These are phyloP conservation scores for Busseola fusca DNA, from an alignment of 2,888 invertebrate genomes.

Conservation along the genomic window DNA sequence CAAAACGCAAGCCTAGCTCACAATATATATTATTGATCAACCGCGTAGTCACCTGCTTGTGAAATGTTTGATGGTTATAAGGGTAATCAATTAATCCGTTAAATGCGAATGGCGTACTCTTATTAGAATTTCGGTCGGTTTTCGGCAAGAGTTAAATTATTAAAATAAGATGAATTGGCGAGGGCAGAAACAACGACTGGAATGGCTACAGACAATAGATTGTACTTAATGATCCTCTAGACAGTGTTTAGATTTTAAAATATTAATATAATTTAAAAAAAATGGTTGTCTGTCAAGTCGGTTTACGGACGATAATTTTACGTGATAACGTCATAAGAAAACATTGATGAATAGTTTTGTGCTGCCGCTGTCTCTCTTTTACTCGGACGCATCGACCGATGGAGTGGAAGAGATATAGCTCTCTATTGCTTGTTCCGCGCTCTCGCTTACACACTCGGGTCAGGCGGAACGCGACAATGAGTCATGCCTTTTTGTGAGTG, in stretches of 20 bases:
- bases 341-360: too few relatives aligned
- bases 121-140: constrained; percentile 4
- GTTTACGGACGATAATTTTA: too few relatives aligned
- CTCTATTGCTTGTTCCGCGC: too few relatives aligned
- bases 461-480: too few relatives aligned
- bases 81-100: constrained; percentile 30
- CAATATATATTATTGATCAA: constrained; percentile 38
- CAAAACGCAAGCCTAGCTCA: constrained; percentile 13
- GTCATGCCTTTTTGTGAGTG: too few relatives aligned
- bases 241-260: not conserved
- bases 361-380: too few relatives aligned
- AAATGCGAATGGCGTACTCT: constrained; percentile 26
- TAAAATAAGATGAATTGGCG: not conserved
- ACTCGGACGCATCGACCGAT: too few relatives aligned
- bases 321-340: too few relatives aligned
- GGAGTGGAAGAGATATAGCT: too few relatives aligned
- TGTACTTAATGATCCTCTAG: not conserved
- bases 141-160: not conserved
- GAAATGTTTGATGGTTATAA: constrained; percentile 23
- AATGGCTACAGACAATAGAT: not conserved
- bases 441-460: too few relatives aligned
- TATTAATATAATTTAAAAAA: not conserved
- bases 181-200: not conserved
- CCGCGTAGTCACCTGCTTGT: constrained; percentile 21
- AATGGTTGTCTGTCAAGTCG: too few relatives aligned